Percentiles rank a stretch among this genome's conserved stretches.
phyloP scores from a whole-genome alignment of 2,113 vertebrate genomes.

The Paradoxurus hermaphroditus region DNA sequence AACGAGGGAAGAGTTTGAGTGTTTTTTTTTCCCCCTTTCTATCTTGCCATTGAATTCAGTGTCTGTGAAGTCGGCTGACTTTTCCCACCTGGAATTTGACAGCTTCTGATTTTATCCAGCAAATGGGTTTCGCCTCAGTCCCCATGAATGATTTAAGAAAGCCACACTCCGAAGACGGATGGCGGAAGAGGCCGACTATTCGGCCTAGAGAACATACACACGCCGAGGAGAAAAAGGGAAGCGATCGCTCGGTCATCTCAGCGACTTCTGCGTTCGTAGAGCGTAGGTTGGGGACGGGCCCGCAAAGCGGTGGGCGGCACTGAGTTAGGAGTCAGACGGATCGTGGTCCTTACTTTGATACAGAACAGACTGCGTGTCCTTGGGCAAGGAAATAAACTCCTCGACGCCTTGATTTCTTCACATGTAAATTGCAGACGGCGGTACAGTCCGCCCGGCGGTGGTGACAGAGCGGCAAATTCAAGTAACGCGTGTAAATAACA shows the following conservation, averaged over 20 bases:
- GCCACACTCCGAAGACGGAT: neutral
- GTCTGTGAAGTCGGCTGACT: neutral
- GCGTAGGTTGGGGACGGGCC: neutral
- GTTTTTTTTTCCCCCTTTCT: neutral
- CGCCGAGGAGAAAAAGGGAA: neutral
- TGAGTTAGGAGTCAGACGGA: neutral
- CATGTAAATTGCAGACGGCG: neutral
- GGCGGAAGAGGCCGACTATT: neutral
- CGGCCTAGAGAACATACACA: neutral
- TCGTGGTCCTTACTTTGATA: neutral
- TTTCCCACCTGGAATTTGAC: neutral
- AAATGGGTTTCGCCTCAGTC: neutral
- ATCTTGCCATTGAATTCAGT: neutral
- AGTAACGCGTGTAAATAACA: conserved; percentile 10
- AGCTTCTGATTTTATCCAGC: neutral
- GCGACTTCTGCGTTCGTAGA: neutral
- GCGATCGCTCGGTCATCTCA: neutral
- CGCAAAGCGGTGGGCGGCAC: neutral
- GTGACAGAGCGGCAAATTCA: neutral
- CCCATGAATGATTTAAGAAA: conserved; percentile 4
- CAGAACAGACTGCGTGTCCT: neutral
- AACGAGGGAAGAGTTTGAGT: neutral
- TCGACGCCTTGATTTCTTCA: neutral
- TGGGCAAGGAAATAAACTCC: neutral
- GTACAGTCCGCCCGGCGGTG: neutral